Base-by-base conservation (phyloP, 1,140 invertebrate genomes). In the Nasonia longicornis region DNA sequence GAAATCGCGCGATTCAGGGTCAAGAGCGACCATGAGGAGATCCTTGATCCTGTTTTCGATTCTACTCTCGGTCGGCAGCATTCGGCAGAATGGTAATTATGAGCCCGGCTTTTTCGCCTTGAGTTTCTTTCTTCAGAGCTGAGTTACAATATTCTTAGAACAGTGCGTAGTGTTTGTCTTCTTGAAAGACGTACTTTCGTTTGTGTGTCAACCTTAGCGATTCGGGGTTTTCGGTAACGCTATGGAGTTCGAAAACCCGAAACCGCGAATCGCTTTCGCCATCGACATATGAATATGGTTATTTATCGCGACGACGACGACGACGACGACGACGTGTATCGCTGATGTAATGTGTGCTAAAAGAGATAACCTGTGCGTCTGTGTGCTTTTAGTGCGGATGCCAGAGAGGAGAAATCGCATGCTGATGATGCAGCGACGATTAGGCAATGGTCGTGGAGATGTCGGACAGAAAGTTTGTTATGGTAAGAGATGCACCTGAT, bases 381-480 rank as follows among this genome's bases (percentile, higher is more conserved):
- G 66, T 67, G 66, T 74, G 67, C 76, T 88, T 87, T 76, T 77
- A 89, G 88, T 76, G 20, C 87, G 85, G 84, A 75, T 86, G 67
- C 70, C 82, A 0, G 83, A 86, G 6, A 83, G 79, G 73, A 86
- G 87, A 70, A 87, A 86, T 85, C 88, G 89, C 26, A 85, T 85
- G 74, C 84, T 87, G 73, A 84, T 84, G 76, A 86, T 87, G 80
- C 83, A 84, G 42, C 87, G 88, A 31, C 86, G 87, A 82, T 85
- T 81, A 63, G 76, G 83, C 78, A 85, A 83, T 29, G 42, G 38
- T 83, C 87, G 85, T 0, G 85, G 87, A 26, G 87, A 89, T 52
- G 52, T 85, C 12, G 85, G 86, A 35, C 82, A 86, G 0, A 89
- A 89, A 87, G 81, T 91, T 73, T 91, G 91, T 84, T 91, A 86